These are phyloP conservation scores for Ectropis grisescens DNA, from an alignment of 1,140 invertebrate genomes.

Conservation along the genomic window DNA sequence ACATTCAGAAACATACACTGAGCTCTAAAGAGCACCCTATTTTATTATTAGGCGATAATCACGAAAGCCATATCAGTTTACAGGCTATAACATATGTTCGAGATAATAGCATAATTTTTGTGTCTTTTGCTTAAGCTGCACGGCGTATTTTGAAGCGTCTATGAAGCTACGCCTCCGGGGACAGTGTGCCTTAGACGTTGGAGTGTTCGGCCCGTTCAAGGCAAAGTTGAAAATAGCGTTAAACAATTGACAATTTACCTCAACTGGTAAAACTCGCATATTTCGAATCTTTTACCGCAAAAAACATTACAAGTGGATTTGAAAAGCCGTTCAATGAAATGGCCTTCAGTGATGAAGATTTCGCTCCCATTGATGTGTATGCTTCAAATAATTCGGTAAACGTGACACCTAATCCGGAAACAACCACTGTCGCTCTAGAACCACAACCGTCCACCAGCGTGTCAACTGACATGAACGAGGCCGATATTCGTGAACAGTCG, in stretches of 20 bases:
- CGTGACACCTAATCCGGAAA: too few species aligned
- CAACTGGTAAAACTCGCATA: constrained; percentile 22
- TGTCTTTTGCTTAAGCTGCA: constrained; percentile 30
- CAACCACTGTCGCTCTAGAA: too few species aligned
- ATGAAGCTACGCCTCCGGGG: too few species aligned
- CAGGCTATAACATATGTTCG: constrained; percentile 7
- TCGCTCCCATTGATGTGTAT: too few species aligned
- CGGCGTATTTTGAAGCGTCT: constrained; percentile 48
- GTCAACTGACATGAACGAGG: too few species aligned
- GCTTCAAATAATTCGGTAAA: too few species aligned
- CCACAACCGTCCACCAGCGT: too few species aligned
- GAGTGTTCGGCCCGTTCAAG: constrained; percentile 56
- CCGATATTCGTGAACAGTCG: too few species aligned
- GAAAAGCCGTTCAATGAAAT: constrained; percentile 26
- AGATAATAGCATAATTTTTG: constrained; percentile 6
- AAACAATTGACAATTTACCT: constrained; percentile 31
- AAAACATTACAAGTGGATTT: constrained; percentile 23
- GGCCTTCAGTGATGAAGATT: too few species aligned
- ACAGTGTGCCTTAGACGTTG: constrained; percentile 45
- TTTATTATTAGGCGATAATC: constrained; percentile 7
- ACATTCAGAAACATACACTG: constrained; percentile 1
- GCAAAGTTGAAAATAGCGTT: constrained; percentile 29
- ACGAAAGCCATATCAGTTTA: constrained; percentile 10
- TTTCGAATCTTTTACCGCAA: constrained; percentile 27
- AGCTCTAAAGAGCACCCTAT: constrained; percentile 12